Evolutionary conservation across 1,140 invertebrate genomes (phyloP).

Genomic region (Bradysia coprophila): DNA sequence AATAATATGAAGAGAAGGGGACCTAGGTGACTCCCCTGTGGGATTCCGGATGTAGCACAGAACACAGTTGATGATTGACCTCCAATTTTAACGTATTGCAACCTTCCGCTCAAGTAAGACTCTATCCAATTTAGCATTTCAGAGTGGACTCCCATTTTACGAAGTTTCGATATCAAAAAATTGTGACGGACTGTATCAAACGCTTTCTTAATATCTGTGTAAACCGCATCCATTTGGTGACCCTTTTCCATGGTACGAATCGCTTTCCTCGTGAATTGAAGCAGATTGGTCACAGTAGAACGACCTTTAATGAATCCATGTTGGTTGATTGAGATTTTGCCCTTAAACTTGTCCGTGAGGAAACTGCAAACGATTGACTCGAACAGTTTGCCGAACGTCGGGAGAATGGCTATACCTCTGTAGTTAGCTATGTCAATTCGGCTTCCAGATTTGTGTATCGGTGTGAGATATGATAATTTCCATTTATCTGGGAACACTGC

Average conservation of each 20-base stretch:
- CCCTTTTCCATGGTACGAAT: no score
- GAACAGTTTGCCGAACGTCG: background rate
- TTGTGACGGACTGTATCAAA: slow-evolving; percentile 7
- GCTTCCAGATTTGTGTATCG: background rate
- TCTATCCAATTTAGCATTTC: background rate
- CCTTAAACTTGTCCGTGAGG: background rate
- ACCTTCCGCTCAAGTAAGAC: background rate
- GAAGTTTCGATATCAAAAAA: slow-evolving; percentile 3
- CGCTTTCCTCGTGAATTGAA: no score
- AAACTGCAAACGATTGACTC: background rate
- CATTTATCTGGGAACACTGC: background rate
- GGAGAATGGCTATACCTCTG: background rate
- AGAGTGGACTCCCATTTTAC: background rate
- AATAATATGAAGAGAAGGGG: background rate
- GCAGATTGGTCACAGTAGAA: background rate
- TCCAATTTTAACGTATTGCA: background rate
- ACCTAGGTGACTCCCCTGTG: slow-evolving; percentile 1
- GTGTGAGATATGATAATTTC: background rate
- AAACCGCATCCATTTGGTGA: slow-evolving; percentile 6
- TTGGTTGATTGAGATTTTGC: background rate
- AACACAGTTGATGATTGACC: background rate
- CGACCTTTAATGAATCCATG: background rate
- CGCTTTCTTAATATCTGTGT: slow-evolving; percentile 5
- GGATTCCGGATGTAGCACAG: slow-evolving; percentile 3
- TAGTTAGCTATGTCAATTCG: background rate